A percentile compares a stretch with the other conserved stretches of the same genome.
These are phyloP conservation scores for Atlantisia rogersi DNA, from an alignment of 2,113 vertebrate species.

Conservation along the genomic window DNA sequence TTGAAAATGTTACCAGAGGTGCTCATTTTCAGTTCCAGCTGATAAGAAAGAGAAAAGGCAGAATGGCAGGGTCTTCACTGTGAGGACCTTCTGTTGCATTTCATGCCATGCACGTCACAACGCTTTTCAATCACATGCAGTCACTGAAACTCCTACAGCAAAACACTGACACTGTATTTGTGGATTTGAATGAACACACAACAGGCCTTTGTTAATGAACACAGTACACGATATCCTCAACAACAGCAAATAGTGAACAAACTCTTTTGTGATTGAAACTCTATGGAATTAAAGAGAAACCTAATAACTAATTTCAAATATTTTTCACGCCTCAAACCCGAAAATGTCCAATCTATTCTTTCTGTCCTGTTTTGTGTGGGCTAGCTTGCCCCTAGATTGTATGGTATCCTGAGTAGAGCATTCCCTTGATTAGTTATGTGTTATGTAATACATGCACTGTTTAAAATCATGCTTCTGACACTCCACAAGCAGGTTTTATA, in stretches of 20 bases:
- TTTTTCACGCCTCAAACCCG: neutral
- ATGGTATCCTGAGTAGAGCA: neutral
- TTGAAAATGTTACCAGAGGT: neutral
- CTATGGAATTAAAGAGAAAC: neutral
- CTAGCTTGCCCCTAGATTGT: neutral
- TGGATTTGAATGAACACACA: neutral
- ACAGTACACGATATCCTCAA: neutral
- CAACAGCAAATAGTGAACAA: neutral
- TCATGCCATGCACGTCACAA: neutral
- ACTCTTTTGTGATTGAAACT: neutral
- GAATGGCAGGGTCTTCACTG: neutral
- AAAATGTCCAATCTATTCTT: neutral
- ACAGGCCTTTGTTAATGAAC: neutral
- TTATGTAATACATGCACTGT: neutral
- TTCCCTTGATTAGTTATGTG: neutral
- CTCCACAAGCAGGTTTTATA: too few relatives aligned
- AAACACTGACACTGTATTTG: neutral
- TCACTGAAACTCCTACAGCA: neutral
- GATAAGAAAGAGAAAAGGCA: neutral
- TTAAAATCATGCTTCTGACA: neutral
- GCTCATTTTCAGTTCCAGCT: accelerated
- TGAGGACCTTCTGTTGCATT: neutral
- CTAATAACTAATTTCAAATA: neutral
- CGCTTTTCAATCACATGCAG: neutral
- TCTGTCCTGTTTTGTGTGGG: neutral